A percentile compares a stretch with the other conserved stretches of the same genome.
Conservation (phyloP, 2,797 vertebrate species). For the Poeciliopsis presidionis region DNA sequence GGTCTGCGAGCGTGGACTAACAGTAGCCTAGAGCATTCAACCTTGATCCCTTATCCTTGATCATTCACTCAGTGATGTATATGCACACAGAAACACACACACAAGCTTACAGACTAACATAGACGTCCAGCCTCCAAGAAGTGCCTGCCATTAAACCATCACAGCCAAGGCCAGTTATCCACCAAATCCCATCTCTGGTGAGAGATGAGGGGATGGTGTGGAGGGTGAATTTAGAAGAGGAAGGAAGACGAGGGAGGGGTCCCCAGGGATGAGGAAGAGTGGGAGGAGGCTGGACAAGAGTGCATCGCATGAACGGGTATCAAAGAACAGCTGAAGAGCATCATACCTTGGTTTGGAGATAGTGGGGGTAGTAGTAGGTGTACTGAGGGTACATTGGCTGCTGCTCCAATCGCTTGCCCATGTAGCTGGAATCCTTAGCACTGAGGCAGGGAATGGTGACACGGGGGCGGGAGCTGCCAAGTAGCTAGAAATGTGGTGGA, state of each 20-base stretch:
- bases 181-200: slow-evolving; percentile 68
- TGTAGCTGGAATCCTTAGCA: slow-evolving; percentile 97
- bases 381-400: slow-evolving; percentile 99
- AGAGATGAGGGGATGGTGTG: slow-evolving; percentile 49
- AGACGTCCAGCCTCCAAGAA: slow-evolving; percentile 62
- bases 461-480: slow-evolving; percentile 69
- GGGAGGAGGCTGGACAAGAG: slow-evolving; percentile 33
- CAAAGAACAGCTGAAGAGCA: slow-evolving; percentile 39
- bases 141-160: slow-evolving; percentile 66
- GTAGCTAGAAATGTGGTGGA: slow-evolving; percentile 57
- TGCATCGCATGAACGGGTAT: slow-evolving; percentile 50
- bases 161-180: slow-evolving; percentile 68
- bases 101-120: slow-evolving; percentile 27
- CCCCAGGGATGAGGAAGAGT: slow-evolving; percentile 3
- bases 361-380: slow-evolving; percentile 98
- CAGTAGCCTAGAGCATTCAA: slow-evolving; percentile 33
- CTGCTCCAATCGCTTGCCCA: slow-evolving; percentile 99
- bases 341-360: slow-evolving; percentile 97
- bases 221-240: slow-evolving; percentile 8
- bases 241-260: slow-evolving; percentile 2
- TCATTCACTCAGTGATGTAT: slow-evolving; percentile 33
- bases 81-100: slow-evolving; percentile 12
- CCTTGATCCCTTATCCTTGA: slow-evolving; percentile 57
- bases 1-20: slow-evolving; percentile 46
- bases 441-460: slow-evolving; percentile 87